Conservation (phyloP, 35 echinoderm and acorn worm species). For the Anneissia japonica region DNA sequence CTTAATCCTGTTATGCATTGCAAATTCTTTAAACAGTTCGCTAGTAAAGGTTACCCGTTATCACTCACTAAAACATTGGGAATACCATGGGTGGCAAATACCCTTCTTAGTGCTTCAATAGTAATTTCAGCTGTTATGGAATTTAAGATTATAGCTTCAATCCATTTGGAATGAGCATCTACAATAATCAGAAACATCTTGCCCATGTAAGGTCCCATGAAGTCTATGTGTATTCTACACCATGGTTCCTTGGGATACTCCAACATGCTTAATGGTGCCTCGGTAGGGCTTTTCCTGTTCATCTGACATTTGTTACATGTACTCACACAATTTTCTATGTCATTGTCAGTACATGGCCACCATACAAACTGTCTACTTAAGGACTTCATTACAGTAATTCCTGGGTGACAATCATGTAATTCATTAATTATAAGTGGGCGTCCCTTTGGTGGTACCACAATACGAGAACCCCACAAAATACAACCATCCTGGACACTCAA, state of each 20-base stretch:
- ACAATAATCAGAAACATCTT: slow-evolving; percentile 22
- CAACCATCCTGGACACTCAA: slow-evolving; percentile 45
- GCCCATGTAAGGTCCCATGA: slow-evolving; percentile 18
- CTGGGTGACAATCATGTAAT: slow-evolving; percentile 61
- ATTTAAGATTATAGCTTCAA: neutral
- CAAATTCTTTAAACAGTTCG: slow-evolving; percentile 31
- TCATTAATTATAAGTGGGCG: slow-evolving; percentile 37
- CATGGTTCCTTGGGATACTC: neutral
- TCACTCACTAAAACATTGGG: neutral
- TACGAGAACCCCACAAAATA: slow-evolving; percentile 52
- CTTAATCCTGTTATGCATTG: slow-evolving; percentile 36
- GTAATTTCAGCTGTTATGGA: neutral
- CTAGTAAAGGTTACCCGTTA: slow-evolving; percentile 23
- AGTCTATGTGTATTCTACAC: slow-evolving; percentile 31
- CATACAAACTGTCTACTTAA: neutral
- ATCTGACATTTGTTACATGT: no score
- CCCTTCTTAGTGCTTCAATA: neutral
- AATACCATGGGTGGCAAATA: neutral
- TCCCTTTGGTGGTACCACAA: slow-evolving; percentile 43
- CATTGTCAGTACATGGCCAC: slow-evolving; percentile 11
- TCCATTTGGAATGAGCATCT: slow-evolving; percentile 14
- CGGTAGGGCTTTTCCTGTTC: no score
- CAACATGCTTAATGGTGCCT: neutral
- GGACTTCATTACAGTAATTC: slow-evolving; percentile 28
- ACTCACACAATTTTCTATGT: no score